Percentiles rank a stretch among this genome's conserved stretches.
These are phyloP conservation scores for Homarus americanus DNA, from an alignment of 1,140 invertebrate species.

Conservation along the genomic window DNA sequence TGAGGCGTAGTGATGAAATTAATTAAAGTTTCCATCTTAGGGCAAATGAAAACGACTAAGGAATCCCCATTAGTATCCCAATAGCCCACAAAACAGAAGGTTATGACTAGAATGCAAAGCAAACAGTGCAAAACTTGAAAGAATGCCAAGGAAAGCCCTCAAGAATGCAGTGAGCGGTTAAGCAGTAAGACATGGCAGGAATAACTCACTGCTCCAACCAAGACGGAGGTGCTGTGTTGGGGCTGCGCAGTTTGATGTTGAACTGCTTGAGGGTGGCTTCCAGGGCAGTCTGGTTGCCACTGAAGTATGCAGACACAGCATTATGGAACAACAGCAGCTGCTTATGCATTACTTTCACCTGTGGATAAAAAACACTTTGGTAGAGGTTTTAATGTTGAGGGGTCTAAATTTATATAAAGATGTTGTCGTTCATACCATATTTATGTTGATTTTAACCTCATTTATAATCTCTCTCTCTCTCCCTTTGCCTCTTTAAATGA, in stretches of 20 bases:
- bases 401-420: too few relatives aligned
- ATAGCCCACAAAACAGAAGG: not conserved
- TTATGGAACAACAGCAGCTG: conserved; percentile 97
- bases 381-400: too few relatives aligned
- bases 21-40: not conserved
- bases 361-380: not conserved
- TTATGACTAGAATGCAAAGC: conserved; percentile 28
- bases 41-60: not conserved
- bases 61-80: not conserved
- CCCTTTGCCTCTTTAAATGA: too few relatives aligned
- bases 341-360: conserved; percentile 96
- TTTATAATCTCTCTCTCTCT: too few relatives aligned
- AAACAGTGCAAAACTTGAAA: conserved; percentile 31
- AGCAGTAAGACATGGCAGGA: conserved; percentile 7
- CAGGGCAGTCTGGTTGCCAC: conserved; percentile 94
- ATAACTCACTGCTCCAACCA: conserved; percentile 85
- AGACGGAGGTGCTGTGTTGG: conserved; percentile 85
- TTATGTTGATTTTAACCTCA: too few relatives aligned
- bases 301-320: conserved; percentile 97
- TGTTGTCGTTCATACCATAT: too few relatives aligned
- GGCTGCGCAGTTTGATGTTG: conserved; percentile 91
- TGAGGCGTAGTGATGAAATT: too few relatives aligned
- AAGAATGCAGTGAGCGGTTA: conserved; percentile 15
- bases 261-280: conserved; percentile 98
- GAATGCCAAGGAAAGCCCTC: conserved; percentile 1